Conservation (phyloP, 2,113 vertebrate species). For the Epinephelus fuscoguttatus region DNA sequence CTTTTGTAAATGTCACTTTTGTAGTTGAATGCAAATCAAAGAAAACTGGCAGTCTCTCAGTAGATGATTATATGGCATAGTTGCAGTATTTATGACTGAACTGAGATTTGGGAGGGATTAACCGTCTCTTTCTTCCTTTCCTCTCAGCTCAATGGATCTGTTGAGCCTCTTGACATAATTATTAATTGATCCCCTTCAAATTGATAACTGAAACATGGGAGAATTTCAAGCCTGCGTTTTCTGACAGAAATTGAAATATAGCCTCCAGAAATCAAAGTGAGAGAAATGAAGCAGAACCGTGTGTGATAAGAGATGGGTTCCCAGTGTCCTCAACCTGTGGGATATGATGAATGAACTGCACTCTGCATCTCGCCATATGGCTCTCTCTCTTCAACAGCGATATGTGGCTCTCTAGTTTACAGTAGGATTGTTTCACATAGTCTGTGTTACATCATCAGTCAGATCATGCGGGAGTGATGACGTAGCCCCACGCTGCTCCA, state of each 20-base stretch:
- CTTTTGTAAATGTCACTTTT: slow-evolving; percentile 11
- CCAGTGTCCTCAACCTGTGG: slow-evolving; percentile 15
- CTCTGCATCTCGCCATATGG: slow-evolving; percentile 28
- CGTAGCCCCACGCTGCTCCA: slow-evolving; percentile 45
- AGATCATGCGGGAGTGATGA: slow-evolving; percentile 61
- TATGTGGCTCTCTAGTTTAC: slow-evolving; percentile 45
- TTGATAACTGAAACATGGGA: slow-evolving; percentile 41
- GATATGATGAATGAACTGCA: slow-evolving; percentile 22
- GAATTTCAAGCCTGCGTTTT: slow-evolving; percentile 25
- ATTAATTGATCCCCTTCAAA: slow-evolving; percentile 57
- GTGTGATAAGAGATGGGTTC: slow-evolving; percentile 25
- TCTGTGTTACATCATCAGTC: slow-evolving; percentile 69
- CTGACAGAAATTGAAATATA: slow-evolving; percentile 41
- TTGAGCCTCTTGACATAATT: slow-evolving; percentile 48
- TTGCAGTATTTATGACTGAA: slow-evolving; percentile 21
- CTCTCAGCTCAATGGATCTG: slow-evolving; percentile 16
- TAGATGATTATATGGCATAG: slow-evolving; percentile 14
- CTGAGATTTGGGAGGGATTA: slow-evolving; percentile 40
- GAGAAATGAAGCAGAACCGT: slow-evolving; percentile 21
- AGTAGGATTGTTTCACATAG: slow-evolving; percentile 58
- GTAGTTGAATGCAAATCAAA: slow-evolving; percentile 27
- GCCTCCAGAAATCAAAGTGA: slow-evolving; percentile 14
- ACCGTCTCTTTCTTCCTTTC: slow-evolving; percentile 14
- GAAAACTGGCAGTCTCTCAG: slow-evolving; percentile 13
- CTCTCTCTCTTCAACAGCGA: slow-evolving; percentile 14